These are phyloP conservation scores for Lagria hirta DNA, from an alignment of 2,888 invertebrate species.

Conservation along the genomic window DNA sequence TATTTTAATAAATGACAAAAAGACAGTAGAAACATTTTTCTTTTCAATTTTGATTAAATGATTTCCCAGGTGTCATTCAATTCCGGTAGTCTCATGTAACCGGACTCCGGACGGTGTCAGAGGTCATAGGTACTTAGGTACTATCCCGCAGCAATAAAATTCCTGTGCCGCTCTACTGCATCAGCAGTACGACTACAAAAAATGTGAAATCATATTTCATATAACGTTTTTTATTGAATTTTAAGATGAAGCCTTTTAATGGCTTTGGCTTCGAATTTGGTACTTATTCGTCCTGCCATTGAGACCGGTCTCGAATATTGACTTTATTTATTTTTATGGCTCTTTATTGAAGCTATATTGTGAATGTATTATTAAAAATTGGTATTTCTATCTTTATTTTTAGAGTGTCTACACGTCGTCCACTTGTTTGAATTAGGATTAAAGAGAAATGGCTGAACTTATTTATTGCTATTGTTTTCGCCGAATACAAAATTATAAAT, in stretches of 20 bases:
- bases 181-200: conserved; percentile 19
- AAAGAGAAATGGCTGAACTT: neutral
- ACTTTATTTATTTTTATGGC: conserved; percentile 25
- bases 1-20: too few species aligned
- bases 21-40: too few species aligned
- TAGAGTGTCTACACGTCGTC: conserved; percentile 20
- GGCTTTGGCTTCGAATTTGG: conserved; percentile 12
- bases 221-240: conserved; percentile 26
- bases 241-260: conserved; percentile 19
- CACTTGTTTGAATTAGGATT: neutral
- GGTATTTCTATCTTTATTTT: conserved; percentile 18
- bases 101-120: too few species aligned
- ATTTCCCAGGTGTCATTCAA: too few species aligned
- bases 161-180: conserved; percentile 18
- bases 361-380: conserved; percentile 25
- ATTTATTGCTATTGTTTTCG: conserved; percentile 12
- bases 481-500: conserved; percentile 13
- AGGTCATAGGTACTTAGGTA: too few species aligned
- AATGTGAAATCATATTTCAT: conserved; percentile 30
- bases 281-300: neutral
- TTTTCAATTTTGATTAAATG: too few species aligned
- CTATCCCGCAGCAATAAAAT: too few species aligned
- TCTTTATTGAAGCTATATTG: conserved; percentile 26
- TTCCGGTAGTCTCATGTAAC: too few species aligned
- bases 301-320: conserved; percentile 8